These are phyloP conservation scores for Nemoura dubitans DNA, from an alignment of 2,888 invertebrate genomes.

Conservation along the genomic window DNA sequence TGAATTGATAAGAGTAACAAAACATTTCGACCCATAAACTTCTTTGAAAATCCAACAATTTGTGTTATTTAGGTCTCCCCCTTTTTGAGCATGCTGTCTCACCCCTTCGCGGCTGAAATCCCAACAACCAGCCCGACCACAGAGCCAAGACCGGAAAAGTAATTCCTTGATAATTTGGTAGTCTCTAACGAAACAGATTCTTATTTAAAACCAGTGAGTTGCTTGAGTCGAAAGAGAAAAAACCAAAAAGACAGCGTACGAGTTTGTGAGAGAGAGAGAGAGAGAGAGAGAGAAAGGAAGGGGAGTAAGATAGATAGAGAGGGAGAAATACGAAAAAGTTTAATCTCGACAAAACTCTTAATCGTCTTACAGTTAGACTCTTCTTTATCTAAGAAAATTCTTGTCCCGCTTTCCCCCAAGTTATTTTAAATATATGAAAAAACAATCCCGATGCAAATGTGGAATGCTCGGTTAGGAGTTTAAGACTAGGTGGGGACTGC, in stretches of 20 bases:
- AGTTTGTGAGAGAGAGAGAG: background rate
- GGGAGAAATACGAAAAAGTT: slow-evolving; percentile 26
- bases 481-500: too few species aligned
- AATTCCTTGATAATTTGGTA: slow-evolving; percentile 65
- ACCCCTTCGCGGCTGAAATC: slow-evolving; percentile 40
- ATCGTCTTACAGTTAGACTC: slow-evolving; percentile 38
- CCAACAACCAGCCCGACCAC: slow-evolving; percentile 42
- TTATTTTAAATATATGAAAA: slow-evolving; percentile 29
- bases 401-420: background rate
- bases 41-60: background rate
- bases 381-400: slow-evolving; percentile 34
- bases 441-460: slow-evolving; percentile 26
- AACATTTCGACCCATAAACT: background rate
- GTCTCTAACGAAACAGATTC: slow-evolving; percentile 50
- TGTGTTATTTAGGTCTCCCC: slow-evolving; percentile 46
- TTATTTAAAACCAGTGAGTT: slow-evolving; percentile 34
- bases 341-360: slow-evolving; percentile 40
- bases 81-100: background rate
- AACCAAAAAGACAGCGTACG: background rate
- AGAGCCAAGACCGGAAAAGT: slow-evolving; percentile 59
- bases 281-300: background rate
- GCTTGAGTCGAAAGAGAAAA: slow-evolving; percentile 29
- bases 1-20: background rate
- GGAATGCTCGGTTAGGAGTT: background rate
- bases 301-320: background rate